Evolutionary conservation across 2,797 vertebrate species (phyloP).

Genomic region (Iguana delicatissima): DNA sequence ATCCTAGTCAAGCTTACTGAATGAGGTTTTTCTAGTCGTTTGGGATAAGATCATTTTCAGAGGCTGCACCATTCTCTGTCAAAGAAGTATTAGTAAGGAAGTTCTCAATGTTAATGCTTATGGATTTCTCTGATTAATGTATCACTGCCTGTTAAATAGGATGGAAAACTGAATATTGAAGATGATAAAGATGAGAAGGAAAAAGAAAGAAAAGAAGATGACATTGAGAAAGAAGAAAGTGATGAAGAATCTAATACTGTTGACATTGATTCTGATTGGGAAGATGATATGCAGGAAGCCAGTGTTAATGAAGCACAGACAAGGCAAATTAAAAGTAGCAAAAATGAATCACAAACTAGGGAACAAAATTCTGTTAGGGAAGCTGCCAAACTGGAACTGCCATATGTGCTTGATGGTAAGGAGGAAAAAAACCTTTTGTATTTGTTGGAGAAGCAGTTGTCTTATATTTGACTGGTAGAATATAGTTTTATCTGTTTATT

Average conservation of each 20-base stretch:
- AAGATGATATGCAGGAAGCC: constrained; percentile 73
- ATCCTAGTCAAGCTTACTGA: not conserved
- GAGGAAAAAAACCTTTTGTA: rapidly evolving
- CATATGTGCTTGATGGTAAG: constrained; percentile 91
- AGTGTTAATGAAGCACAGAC: constrained; percentile 24
- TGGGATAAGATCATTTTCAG: not conserved
- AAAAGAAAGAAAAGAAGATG: constrained; percentile 59
- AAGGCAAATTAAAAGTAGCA: not conserved
- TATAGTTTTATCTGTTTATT: not conserved
- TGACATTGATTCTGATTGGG: constrained; percentile 79
- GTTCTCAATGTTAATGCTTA: not conserved
- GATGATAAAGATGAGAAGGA: constrained; percentile 47
- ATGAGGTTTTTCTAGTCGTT: not conserved
- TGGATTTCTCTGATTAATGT: not conserved
- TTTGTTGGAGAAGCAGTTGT: not conserved
- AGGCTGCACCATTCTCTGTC: not conserved
- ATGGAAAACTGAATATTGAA: constrained; percentile 84
- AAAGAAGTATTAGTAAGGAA: not conserved
- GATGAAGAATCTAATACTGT: constrained; percentile 76
- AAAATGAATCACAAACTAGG: constrained; percentile 44
- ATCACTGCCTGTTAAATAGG: constrained; percentile 76
- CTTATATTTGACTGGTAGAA: not conserved
- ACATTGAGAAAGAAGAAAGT: constrained; percentile 64
- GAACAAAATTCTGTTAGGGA: constrained; percentile 72
- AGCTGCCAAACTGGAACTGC: constrained; percentile 86